Conservation (phyloP, 2,888 invertebrate genomes). For the Carpatolechia fugitivella region DNA sequence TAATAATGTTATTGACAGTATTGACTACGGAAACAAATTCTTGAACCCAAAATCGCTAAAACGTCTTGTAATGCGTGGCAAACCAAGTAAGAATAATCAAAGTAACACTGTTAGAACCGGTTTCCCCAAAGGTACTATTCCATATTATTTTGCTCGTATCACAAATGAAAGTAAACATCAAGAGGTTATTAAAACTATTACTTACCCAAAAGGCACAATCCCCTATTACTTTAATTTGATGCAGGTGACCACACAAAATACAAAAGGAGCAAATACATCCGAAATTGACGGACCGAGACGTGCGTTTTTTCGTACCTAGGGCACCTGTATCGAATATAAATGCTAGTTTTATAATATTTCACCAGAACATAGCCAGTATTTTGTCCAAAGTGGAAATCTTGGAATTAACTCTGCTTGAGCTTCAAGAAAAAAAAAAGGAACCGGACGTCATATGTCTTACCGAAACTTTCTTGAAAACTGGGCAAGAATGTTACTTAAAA, state of each 20-base stretch:
- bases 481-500: background rate
- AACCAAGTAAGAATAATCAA: too few species aligned
- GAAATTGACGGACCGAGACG: background rate
- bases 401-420: background rate
- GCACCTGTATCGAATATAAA: background rate
- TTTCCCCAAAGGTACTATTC: too few species aligned
- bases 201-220: background rate
- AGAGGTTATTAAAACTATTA: too few species aligned
- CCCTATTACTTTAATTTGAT: background rate
- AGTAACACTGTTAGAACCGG: too few species aligned
- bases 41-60: too few species aligned
- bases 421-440: background rate
- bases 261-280: background rate
- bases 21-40: too few species aligned
- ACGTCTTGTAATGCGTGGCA: too few species aligned
- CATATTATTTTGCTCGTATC: too few species aligned
- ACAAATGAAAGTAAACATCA: too few species aligned
- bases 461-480: slow-evolving; percentile 1
- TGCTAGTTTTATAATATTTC: background rate
- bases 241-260: background rate
- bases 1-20: too few species aligned
- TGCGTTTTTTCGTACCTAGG: background rate
- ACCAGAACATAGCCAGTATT: background rate
- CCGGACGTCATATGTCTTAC: slow-evolving; percentile 8
- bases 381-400: background rate